phyloP scores from a whole-genome alignment of 2,113 vertebrate species.

The Paracanthobrama guichenoti region DNA sequence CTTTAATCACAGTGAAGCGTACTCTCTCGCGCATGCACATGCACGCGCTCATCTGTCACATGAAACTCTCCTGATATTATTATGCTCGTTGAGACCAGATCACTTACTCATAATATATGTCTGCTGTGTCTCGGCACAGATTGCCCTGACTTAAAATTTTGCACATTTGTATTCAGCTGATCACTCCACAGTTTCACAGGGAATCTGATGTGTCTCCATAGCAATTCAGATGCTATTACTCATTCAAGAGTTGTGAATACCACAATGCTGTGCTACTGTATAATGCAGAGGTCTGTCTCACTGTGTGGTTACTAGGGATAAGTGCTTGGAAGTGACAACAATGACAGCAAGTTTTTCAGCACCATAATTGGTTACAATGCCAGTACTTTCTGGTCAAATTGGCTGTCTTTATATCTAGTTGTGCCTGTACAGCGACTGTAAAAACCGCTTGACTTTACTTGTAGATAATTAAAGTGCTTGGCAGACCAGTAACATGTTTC shows the following conservation, averaged over 20 bases:
- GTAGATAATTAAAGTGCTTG: background rate
- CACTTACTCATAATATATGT: slow-evolving; percentile 4
- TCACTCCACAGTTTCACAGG: background rate
- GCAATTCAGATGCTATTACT: slow-evolving; percentile 17
- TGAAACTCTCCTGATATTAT: slow-evolving; percentile 31
- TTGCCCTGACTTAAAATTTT: slow-evolving; percentile 8
- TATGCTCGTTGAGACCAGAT: slow-evolving; percentile 26
- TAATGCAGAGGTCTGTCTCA: slow-evolving; percentile 1
- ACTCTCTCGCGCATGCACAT: background rate
- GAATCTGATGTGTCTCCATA: slow-evolving; percentile 1
- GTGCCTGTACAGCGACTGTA: background rate
- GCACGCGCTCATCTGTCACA: slow-evolving; percentile 13
- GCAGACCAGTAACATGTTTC: background rate
- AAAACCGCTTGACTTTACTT: background rate
- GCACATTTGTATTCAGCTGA: slow-evolving; percentile 28
- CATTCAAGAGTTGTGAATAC: slow-evolving; percentile 13
- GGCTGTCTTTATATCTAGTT: background rate
- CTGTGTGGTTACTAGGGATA: slow-evolving; percentile 2
- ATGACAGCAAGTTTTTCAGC: background rate
- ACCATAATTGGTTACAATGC: background rate
- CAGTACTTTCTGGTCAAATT: background rate
- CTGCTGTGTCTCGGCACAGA: background rate
- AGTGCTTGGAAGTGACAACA: slow-evolving; percentile 5
- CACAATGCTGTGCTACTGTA: background rate
- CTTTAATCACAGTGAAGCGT: slow-evolving; percentile 26